Percentiles rank a stretch among this genome's conserved stretches.
phyloP scores from a whole-genome alignment of 1,140 invertebrate species.

The Orchesella cincta region DNA sequence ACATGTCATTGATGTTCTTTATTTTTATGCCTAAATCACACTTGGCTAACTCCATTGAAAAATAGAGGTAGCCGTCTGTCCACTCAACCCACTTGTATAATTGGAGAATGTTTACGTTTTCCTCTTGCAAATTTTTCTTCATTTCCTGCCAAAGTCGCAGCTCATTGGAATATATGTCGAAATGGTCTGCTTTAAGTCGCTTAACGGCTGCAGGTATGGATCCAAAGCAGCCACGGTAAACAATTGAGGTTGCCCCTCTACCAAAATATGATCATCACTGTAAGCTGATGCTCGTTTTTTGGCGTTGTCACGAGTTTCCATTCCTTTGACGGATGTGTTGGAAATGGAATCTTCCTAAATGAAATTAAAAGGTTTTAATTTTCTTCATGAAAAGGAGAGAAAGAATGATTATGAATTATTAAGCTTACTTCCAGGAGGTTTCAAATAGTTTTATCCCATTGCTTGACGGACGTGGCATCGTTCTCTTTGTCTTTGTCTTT shows the following conservation, averaged over 20 bases:
- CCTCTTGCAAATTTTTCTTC: not conserved
- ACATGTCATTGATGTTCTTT: not conserved
- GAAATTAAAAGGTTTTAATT: too few species aligned
- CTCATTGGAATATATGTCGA: not conserved
- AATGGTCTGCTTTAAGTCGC: not conserved
- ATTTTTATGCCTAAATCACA: not conserved
- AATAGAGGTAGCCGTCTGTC: not conserved
- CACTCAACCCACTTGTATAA: not conserved
- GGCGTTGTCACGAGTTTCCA: too few species aligned
- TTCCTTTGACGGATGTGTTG: too few species aligned
- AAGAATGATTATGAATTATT: too few species aligned
- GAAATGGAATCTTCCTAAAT: too few species aligned
- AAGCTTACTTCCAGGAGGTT: too few species aligned
- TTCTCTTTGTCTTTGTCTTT: too few species aligned
- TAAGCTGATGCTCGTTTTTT: too few species aligned
- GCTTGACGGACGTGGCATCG: too few species aligned
- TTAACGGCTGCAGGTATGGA: not conserved
- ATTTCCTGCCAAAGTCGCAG: not conserved
- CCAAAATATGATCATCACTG: too few species aligned
- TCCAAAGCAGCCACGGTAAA: not conserved
- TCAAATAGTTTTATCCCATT: too few species aligned
- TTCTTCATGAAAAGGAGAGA: too few species aligned
- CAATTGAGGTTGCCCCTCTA: not conserved
- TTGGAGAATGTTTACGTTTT: not conserved
- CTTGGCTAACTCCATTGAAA: not conserved